phyloP scores from a whole-genome alignment of 1,140 invertebrate species.

The Hylaeus anthracinus region DNA sequence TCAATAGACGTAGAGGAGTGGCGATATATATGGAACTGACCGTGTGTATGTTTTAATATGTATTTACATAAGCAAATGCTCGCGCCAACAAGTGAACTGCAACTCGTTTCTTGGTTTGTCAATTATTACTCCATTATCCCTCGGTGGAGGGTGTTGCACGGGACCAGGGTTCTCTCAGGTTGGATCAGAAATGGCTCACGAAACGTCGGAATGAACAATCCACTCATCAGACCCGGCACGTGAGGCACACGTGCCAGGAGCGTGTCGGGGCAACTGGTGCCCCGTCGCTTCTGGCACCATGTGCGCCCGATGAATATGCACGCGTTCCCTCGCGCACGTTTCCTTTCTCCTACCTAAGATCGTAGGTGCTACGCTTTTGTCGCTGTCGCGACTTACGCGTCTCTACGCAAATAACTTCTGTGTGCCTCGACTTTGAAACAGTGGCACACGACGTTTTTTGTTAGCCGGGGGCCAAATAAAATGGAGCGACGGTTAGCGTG shows the following conservation, averaged over 20 bases:
- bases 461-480: too few relatives aligned
- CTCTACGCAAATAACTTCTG: too few relatives aligned
- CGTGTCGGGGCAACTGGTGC: slow-evolving; percentile 77
- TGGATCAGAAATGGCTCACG: slow-evolving; percentile 16
- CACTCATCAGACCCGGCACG: slow-evolving; percentile 73
- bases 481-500: too few relatives aligned
- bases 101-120: slow-evolving; percentile 26
- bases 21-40: too few relatives aligned
- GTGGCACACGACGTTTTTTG: too few relatives aligned
- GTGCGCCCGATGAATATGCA: slow-evolving; percentile 67
- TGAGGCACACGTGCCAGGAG: slow-evolving; percentile 77
- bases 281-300: slow-evolving; percentile 71
- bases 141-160: slow-evolving; percentile 16
- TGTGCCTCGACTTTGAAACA: too few relatives aligned
- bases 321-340: slow-evolving; percentile 43
- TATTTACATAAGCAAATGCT: too few relatives aligned
- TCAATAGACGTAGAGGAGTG: too few relatives aligned
- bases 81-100: not conserved
- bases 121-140: slow-evolving; percentile 57
- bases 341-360: slow-evolving; percentile 44
- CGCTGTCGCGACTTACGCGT: not conserved
- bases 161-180: slow-evolving; percentile 37
- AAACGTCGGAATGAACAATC: slow-evolving; percentile 79
- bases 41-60: too few relatives aligned
- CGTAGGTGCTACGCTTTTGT: slow-evolving; percentile 36